A percentile compares a stretch with the other conserved stretches of the same genome.
Conservation (phyloP, 1,140 invertebrate genomes). For the Ostrea denselamellosa region DNA sequence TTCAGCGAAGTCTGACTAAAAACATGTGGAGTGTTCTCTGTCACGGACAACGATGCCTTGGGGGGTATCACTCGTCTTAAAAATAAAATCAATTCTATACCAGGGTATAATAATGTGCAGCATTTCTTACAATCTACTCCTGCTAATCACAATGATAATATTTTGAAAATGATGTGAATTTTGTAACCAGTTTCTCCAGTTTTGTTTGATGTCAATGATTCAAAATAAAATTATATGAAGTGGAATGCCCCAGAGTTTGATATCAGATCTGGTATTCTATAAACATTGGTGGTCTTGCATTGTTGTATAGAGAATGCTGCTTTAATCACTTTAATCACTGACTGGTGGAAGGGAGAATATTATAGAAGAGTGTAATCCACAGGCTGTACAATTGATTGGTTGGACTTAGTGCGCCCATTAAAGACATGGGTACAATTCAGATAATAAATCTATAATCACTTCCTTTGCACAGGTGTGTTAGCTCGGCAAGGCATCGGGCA, state of each 20-base stretch:
- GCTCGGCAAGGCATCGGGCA: neutral
- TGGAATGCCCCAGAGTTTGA: neutral
- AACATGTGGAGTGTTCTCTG: neutral
- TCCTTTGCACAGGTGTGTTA: slow-evolving; percentile 1
- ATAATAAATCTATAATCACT: neutral
- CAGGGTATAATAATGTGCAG: neutral
- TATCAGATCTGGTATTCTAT: too few species aligned
- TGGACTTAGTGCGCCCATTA: slow-evolving; percentile 14
- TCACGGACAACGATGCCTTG: neutral
- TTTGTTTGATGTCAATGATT: neutral
- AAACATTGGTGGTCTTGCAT: too few species aligned
- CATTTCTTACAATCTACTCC: neutral
- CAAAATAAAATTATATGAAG: neutral
- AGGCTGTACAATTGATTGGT: slow-evolving; percentile 1
- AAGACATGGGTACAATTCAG: neutral
- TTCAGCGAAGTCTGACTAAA: neutral
- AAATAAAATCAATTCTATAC: neutral
- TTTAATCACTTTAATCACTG: too few species aligned
- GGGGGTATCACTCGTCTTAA: neutral
- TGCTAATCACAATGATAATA: neutral
- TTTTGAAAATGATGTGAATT: slow-evolving; percentile 1
- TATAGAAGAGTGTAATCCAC: neutral
- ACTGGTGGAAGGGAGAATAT: neutral
- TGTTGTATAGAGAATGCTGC: too few species aligned
- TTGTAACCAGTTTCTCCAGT: neutral